Percentiles rank a stretch among this genome's conserved stretches.
These are phyloP conservation scores for Cisticola juncidis DNA, from an alignment of 2,113 vertebrate genomes.

Conservation along the genomic window DNA sequence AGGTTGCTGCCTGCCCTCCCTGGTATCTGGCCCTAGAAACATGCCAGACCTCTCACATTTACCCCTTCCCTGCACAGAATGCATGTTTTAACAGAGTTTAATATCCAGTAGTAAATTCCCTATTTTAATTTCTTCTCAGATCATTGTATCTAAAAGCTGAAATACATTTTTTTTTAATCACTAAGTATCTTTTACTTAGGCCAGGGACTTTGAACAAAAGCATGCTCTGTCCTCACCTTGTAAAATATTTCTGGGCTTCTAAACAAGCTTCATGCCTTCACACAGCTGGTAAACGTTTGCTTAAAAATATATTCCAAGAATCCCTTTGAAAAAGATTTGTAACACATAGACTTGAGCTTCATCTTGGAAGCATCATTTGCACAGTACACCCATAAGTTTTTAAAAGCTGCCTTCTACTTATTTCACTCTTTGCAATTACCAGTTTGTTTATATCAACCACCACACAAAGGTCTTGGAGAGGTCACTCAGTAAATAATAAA, in stretches of 20 bases:
- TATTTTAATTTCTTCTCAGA: not conserved
- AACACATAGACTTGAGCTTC: not conserved
- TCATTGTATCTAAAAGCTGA: not conserved
- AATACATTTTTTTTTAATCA: not conserved
- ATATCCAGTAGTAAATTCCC: not conserved
- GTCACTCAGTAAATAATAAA: constrained; percentile 8
- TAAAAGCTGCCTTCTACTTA: not conserved
- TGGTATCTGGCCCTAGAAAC: not conserved
- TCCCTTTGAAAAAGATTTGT: not conserved
- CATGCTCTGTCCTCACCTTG: not conserved
- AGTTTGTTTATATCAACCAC: constrained; percentile 23
- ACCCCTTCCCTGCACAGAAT: not conserved
- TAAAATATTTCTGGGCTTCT: constrained; percentile 1
- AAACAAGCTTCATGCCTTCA: not conserved
- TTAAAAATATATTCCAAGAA: constrained; percentile 12
- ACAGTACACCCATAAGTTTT: not conserved
- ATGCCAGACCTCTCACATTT: not conserved
- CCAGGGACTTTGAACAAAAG: not conserved
- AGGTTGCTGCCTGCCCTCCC: not conserved
- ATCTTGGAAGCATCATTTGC: not conserved
- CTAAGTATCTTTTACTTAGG: not conserved
- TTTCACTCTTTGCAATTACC: constrained; percentile 17
- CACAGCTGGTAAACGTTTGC: constrained; percentile 33
- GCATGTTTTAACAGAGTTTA: not conserved
- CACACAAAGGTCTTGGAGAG: constrained; percentile 5